Percentiles rank a stretch among this genome's conserved stretches.
Evolutionary conservation across 2,888 invertebrate species (phyloP).

Genomic region (Diplazon laetatorius): DNA sequence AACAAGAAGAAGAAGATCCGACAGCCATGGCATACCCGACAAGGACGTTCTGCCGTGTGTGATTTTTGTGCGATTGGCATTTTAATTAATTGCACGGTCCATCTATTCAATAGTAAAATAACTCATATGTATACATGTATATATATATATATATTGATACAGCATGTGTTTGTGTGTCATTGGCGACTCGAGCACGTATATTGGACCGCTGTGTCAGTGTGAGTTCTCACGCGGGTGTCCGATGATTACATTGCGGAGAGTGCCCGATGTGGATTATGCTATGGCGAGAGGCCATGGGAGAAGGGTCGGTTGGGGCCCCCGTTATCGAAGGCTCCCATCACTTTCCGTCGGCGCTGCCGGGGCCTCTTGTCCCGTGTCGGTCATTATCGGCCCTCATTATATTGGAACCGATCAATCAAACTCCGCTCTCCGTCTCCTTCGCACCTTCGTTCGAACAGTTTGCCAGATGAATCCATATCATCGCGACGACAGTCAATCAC

Average conservation of each 20-base stretch:
- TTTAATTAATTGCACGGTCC: constrained; percentile 11
- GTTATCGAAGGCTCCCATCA: constrained; percentile 77
- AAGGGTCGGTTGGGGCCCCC: constrained; percentile 55
- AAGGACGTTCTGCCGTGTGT: constrained; percentile 35
- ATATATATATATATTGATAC: neutral
- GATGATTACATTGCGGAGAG: constrained; percentile 29
- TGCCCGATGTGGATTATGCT: constrained; percentile 57
- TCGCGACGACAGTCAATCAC: constrained; percentile 9
- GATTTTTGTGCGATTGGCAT: constrained; percentile 23
- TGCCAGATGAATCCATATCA: constrained; percentile 28
- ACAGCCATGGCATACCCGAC: constrained; percentile 30
- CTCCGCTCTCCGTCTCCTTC: constrained; percentile 61
- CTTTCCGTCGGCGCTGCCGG: constrained; percentile 75
- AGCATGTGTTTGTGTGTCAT: neutral
- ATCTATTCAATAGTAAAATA: constrained; percentile 26
- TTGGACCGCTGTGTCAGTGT: constrained; percentile 8
- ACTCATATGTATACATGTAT: neutral
- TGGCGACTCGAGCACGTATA: neutral
- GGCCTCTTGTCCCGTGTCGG: constrained; percentile 79
- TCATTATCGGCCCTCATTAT: constrained; percentile 82
- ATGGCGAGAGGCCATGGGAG: constrained; percentile 46
- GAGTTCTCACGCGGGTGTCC: constrained; percentile 35
- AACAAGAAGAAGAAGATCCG: constrained; percentile 49
- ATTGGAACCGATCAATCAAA: constrained; percentile 81
- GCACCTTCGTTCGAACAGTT: constrained; percentile 47